Base-by-base conservation (phyloP, 1,140 invertebrate species). In the Rhysida immarginata region DNA sequence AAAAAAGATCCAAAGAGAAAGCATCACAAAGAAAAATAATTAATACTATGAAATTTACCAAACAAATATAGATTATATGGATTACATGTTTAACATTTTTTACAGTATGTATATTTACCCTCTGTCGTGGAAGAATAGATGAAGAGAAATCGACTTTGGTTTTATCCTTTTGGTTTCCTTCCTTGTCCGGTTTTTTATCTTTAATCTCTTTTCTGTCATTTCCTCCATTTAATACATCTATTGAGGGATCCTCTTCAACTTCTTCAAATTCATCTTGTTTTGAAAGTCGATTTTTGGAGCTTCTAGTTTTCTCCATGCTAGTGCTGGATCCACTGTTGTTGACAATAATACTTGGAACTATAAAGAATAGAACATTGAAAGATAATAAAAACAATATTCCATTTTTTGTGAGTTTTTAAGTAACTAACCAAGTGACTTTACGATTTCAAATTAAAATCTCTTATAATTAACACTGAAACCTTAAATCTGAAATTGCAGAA, bases 231-330 rank as follows among this genome's bases (percentile, higher is more conserved):
- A 55, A 52, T 42, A 58, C 52, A n/a, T 42, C 51, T 23, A 27
- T n/a, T 25, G 57, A 13, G 16, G 29, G 43, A 24, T 60, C 56
- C 3, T 61, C 61, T n/a, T 59, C 61, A n/a, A 52, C 25, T 49
- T 60, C 59, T 29, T 62, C 61, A 42, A 62, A 58, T 29, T 58
- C 59, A n/a, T 54, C 53, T 41, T 62, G 61, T 55, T 62, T 62
- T 5, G 56, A 59, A 11, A 62, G 61, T 5, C 59, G 54, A n/a
- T 56, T 58, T 42, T 61, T 61, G 16, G 27, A 44, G 26, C 44
- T 50, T 5, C 54, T 35, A 5, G 21, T 41, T 23, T 42, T 56
- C 35, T 56, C 55, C 55, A 56, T 56, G 27, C 55, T 42, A n/a
- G 16, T 24, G 23, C 26, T 42, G 3, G 55, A 24, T 21, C 46